Base-by-base conservation (phyloP, 2,888 invertebrate genomes). In the Ptychoptera albimana region DNA sequence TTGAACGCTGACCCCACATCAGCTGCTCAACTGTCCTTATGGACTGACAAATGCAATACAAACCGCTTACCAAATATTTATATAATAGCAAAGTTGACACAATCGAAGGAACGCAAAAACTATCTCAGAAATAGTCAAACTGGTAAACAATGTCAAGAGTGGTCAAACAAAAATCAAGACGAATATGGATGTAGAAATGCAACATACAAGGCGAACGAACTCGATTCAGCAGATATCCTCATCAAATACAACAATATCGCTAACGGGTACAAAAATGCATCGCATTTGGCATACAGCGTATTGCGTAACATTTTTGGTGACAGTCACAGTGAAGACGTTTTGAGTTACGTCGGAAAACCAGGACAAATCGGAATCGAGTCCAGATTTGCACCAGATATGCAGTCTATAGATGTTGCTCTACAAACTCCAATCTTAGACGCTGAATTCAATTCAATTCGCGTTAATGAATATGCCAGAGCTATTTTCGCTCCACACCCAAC, bases 1-100 rank as follows among this genome's bases (percentile, higher is more conserved):
- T 58, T 77, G 35, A 61, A 72, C 42, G 62, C 69, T 43, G 67
- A 75, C 29, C 61, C 71, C 7, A 69, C 68, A 46, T 66, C 69
- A 37, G 66, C 61, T 14, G 65, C 67, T 37, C 61, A 71, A 46
- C 40, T 50, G 77, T 13, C 68, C 66, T 42, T 71, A 64, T 45
- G 78, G 76, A 23, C 23, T 13, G 57, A 69, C 45, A 63, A 60
- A 29, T 61, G 67, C 13, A 31, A 37, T 51, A 61, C 62, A 36
- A 36, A 12, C 12, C 12, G 34, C 12, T 8, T 30, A 34, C 13
- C 5, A 34, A 42, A 35, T 42, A 16, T 74, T 7, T 61, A 64
- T 32, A 55, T 73, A 30, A 57, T 68, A 48, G 71, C 69, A 7
- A 56, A 66, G 30, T 57, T 71, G 45, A 59, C 67, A 51, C 72